These are phyloP conservation scores for Cryptosula pallasiana DNA, from an alignment of 2,888 invertebrate genomes.

Conservation along the genomic window DNA sequence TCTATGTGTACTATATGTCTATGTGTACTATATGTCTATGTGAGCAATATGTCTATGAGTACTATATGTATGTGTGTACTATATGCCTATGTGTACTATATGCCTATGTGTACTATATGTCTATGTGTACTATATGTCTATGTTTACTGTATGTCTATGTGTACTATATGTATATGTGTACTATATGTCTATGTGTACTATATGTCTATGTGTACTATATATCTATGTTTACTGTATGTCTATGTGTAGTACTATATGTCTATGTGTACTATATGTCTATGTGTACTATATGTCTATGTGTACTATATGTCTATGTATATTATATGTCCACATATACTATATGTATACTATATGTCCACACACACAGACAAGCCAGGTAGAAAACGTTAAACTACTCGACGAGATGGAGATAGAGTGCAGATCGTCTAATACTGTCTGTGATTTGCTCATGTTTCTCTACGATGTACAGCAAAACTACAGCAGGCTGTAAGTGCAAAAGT, in stretches of 20 bases:
- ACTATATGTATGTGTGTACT: background rate
- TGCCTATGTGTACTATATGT: background rate
- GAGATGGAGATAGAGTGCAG: background rate
- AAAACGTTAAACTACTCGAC: background rate
- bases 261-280: background rate
- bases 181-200: background rate
- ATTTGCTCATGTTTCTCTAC: conserved; percentile 40
- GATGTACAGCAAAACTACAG: conserved; percentile 42
- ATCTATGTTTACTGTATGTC: background rate
- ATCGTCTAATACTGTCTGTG: conserved; percentile 33
- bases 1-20: background rate
- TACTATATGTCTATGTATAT: background rate
- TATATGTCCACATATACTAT: conserved; percentile 2
- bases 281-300: background rate
- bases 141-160: too few species aligned
- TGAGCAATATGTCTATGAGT: background rate
- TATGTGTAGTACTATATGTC: background rate
- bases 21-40: background rate
- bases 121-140: too few species aligned
- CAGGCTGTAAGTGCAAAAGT: conserved; percentile 35
- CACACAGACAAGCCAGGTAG: background rate
- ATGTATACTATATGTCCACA: background rate
- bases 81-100: too few species aligned
- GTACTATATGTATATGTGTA: background rate
- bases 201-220: background rate